Percentiles rank a stretch among this genome's conserved stretches.
phyloP scores from a whole-genome alignment of 2,888 invertebrate species.

The Sepiola atlantica region DNA sequence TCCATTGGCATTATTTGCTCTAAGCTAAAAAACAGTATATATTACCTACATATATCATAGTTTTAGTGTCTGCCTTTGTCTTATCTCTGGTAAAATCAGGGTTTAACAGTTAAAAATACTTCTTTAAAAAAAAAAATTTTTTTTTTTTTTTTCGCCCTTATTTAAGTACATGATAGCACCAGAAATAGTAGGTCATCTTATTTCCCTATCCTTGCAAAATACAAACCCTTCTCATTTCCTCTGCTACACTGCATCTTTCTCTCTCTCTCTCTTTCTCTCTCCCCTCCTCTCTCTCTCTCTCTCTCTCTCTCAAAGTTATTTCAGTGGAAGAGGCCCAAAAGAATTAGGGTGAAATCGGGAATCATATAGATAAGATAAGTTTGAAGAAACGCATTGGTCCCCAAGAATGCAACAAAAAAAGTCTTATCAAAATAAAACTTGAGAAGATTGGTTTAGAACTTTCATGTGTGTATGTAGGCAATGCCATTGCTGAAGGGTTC shows the following conservation, averaged over 20 bases:
- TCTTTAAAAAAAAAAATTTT: neutral
- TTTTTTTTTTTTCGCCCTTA: neutral
- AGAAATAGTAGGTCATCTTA: conserved; percentile 11
- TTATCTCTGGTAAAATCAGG: neutral
- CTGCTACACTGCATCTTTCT: neutral
- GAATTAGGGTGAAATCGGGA: conserved; percentile 32
- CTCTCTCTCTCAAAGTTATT: neutral
- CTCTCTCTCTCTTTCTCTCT: no score
- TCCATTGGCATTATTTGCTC: neutral
- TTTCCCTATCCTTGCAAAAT: neutral
- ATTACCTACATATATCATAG: neutral
- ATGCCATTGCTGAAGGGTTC: no score
- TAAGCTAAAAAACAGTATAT: neutral
- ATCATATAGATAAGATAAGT: neutral
- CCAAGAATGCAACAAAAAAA: neutral
- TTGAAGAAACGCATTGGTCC: no score
- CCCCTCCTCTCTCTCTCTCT: no score
- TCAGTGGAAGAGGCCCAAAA: neutral
- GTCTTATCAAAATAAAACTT: neutral
- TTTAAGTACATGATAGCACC: neutral
- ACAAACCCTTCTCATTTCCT: neutral
- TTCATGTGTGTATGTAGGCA: neutral
- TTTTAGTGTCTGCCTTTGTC: neutral
- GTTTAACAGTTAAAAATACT: neutral
- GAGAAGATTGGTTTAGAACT: neutral